phyloP scores from a whole-genome alignment of 2,797 vertebrate species.

The Sebastes taczanowskii region DNA sequence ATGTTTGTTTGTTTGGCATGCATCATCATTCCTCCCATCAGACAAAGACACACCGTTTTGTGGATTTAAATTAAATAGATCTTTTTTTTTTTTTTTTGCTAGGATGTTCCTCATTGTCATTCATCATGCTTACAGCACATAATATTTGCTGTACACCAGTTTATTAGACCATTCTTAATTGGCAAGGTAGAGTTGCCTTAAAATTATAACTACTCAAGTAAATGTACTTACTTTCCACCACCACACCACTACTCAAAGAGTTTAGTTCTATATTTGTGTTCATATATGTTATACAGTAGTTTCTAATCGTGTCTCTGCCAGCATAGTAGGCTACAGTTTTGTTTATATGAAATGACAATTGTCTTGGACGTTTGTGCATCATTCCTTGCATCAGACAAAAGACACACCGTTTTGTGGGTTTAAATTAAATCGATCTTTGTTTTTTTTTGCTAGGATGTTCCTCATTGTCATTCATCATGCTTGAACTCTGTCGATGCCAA shows the following conservation, averaged over 20 bases:
- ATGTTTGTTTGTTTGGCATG: too few species aligned
- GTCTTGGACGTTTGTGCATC: not conserved
- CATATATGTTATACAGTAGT: not conserved
- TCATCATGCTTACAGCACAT: not conserved
- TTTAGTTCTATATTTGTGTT: not conserved
- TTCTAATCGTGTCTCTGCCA: not conserved
- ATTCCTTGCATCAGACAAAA: not conserved
- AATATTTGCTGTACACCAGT: not conserved
- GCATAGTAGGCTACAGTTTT: not conserved
- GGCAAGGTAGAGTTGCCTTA: not conserved
- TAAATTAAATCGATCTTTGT: not conserved
- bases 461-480: conserved; percentile 12
- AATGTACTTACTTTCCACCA: not conserved
- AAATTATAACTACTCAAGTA: not conserved
- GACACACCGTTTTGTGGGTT: not conserved
- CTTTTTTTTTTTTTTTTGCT: too few species aligned
- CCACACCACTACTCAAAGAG: not conserved
- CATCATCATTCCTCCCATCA: too few species aligned
- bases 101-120: too few species aligned
- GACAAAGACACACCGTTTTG: too few species aligned
- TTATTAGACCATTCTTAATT: not conserved
- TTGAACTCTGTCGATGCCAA: conserved; percentile 17
- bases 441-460: not conserved
- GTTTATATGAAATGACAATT: not conserved
- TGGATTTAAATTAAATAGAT: too few species aligned